These are phyloP conservation scores for Malacosoma neustria DNA, from an alignment of 2,888 invertebrate species.

Conservation along the genomic window DNA sequence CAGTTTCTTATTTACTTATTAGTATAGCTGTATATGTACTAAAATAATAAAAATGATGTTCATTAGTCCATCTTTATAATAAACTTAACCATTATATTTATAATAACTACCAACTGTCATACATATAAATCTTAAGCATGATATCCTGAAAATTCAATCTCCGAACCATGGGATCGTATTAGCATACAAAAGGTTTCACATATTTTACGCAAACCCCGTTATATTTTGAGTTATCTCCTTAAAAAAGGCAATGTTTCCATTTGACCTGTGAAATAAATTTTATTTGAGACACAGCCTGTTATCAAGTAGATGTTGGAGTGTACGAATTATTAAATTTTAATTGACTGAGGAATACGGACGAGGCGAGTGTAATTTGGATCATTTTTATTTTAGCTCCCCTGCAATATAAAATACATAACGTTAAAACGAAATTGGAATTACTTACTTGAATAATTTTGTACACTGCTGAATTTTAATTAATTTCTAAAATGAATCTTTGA, in stretches of 20 bases:
- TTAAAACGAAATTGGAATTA: neutral
- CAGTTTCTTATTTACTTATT: too few species aligned
- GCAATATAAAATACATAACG: too few species aligned
- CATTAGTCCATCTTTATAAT: too few species aligned
- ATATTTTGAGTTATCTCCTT: constrained; percentile 67
- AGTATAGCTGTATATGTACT: too few species aligned
- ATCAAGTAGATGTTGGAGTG: constrained; percentile 24
- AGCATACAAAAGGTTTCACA: constrained; percentile 74
- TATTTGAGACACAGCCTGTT: constrained; percentile 36
- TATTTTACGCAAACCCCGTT: constrained; percentile 72
- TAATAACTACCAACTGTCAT: constrained; percentile 55
- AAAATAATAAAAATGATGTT: too few species aligned
- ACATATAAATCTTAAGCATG: constrained; percentile 67
- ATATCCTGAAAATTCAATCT: constrained; percentile 71
- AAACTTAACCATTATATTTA: too few species aligned
- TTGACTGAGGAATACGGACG: constrained; percentile 14
- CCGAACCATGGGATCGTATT: constrained; percentile 71
- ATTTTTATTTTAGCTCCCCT: constrained; percentile 2
- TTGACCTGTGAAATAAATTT: constrained; percentile 59
- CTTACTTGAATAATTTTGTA: too few species aligned
- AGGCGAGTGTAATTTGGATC: constrained; percentile 5
- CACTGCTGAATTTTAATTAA: too few species aligned
- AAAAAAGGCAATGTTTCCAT: constrained; percentile 53
- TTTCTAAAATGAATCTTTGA: too few species aligned
- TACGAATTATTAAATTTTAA: constrained; percentile 31